A percentile compares a stretch with the other conserved stretches of the same genome.
Evolutionary conservation across 2,797 vertebrate genomes (phyloP).

Genomic region (Labroides dimidiatus): DNA sequence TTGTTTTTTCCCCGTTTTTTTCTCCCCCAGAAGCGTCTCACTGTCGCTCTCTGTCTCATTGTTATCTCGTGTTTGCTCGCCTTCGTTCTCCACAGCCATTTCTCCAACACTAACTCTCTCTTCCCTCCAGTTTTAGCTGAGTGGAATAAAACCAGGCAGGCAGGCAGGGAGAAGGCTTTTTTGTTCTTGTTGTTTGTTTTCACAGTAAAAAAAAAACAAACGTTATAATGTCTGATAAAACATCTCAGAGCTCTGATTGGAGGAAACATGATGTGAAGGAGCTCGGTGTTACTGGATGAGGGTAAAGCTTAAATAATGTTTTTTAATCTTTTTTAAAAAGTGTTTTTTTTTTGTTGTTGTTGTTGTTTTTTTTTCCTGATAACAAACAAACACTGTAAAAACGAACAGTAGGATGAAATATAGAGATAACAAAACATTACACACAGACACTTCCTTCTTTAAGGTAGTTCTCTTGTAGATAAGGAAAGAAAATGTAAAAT

Average conservation of each 20-base stretch:
- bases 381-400: too few species aligned
- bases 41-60: constrained; percentile 59
- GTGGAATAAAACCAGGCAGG: constrained; percentile 47
- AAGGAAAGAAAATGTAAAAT: not conserved
- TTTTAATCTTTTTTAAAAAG: not conserved
- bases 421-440: too few species aligned
- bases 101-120: constrained; percentile 52
- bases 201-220: constrained; percentile 34
- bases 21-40: constrained; percentile 57
- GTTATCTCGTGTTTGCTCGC: constrained; percentile 53
- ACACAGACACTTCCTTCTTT: not conserved
- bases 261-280: not conserved
- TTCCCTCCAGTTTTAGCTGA: constrained; percentile 42
- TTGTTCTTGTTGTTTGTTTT: constrained; percentile 1
- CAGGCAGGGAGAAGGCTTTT: constrained; percentile 18
- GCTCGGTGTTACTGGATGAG: not conserved
- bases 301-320: not conserved
- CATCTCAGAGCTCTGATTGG: constrained; percentile 14
- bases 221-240: constrained; percentile 35
- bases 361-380: too few species aligned
- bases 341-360: too few species aligned
- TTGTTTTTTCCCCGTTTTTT: constrained; percentile 38
- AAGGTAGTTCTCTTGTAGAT: not conserved
- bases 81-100: constrained; percentile 50
- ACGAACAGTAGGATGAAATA: too few species aligned